Base-by-base conservation (phyloP, 1,140 invertebrate genomes). In the Rhagoletis pomonella region DNA sequence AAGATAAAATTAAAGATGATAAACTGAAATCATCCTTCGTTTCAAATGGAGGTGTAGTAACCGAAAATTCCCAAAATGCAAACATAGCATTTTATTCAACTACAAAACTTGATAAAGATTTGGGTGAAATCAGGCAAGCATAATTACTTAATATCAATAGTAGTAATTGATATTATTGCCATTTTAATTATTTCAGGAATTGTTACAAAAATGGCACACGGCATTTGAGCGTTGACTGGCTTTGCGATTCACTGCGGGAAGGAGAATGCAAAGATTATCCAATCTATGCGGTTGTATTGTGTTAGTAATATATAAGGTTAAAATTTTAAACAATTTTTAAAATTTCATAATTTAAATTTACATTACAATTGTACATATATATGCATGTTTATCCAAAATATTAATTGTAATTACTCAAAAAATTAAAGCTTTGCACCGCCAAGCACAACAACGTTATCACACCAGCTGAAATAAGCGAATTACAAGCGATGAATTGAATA, bases 41-140 rank as follows among this genome's bases (percentile, higher is more conserved):
- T n/a, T 14, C 58, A 12, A 81, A 88, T 55, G 59, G 87, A 59
- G 87, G 87, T 60, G 55, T 7, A n/a, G 59, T 88, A 44, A 67
- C 86, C 7, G 85, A 29, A 58, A 65, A 86, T 19, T 3, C 85
- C 5, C 86, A 87, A 47, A 29, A 64, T 19, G 87, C 87, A 17
- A 81, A 65, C 65, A 19, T 88, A 44, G 19, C 58, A 17, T 85
- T 88, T 0, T 73, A 88, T 62, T 47, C 85, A 77, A 14, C 64
- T 0, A 62, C 59, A 85, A 17, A 39, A 17, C 7, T 3, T 3
- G 29, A 62, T 1, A 7, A 42, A 60, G 17, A 86, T 42, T 50
- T 86, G 29, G 42, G 29, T 3, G 50, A 69, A 67, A 1, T 65
- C 10, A 86, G 86, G 86, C 64, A n/a, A 86, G 47, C 14, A 44